A percentile compares a stretch with the other conserved stretches of the same genome.
Conservation (phyloP, 2,797 vertebrate species). For the Anolis apletophallus region DNA sequence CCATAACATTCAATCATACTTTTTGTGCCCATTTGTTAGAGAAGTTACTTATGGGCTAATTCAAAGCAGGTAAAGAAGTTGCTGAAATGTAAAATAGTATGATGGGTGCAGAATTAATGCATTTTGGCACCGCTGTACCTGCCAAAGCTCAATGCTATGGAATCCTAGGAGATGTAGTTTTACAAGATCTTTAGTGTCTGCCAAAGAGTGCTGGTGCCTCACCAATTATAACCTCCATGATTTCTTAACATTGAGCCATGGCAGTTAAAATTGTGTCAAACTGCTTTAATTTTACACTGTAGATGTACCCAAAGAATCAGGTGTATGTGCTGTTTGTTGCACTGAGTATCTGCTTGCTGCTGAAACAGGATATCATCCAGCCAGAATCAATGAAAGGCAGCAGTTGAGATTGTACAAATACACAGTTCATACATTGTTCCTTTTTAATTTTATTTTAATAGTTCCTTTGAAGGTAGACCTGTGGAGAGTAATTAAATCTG, state of each 20-base stretch:
- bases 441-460: slow-evolving; percentile 43
- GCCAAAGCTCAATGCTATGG: no score
- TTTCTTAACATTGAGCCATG: no score
- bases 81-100: background rate
- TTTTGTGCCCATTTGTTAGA: background rate
- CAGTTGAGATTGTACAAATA: background rate
- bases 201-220: no score
- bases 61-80: background rate
- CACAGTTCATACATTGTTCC: background rate
- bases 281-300: no score
- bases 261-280: no score
- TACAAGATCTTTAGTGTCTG: no score
- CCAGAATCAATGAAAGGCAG: background rate
- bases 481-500: slow-evolving; percentile 75
- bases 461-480: slow-evolving; percentile 73
- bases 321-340: background rate
- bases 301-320: background rate
- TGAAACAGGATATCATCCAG: background rate
- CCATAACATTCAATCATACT: background rate
- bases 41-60: no score
- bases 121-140: no score
- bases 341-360: background rate
- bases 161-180: no score
- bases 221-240: no score
- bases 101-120: no score